Percentiles rank a stretch among this genome's conserved stretches.
phyloP scores from a whole-genome alignment of 2,113 vertebrate species.

The Scomber scombrus region DNA sequence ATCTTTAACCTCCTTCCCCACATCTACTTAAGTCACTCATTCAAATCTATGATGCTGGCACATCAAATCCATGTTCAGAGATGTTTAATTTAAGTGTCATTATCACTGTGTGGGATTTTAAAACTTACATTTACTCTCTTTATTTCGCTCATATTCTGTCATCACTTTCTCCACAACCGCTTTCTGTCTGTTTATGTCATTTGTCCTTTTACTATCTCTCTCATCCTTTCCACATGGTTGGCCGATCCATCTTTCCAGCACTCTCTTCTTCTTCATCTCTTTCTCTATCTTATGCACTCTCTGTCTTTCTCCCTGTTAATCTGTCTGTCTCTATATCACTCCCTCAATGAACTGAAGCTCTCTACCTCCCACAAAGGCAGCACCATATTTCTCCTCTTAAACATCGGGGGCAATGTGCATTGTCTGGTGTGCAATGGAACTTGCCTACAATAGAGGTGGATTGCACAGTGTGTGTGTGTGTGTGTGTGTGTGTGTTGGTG shows the following conservation, averaged over 20 bases:
- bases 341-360: constrained; percentile 81
- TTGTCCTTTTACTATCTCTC: constrained; percentile 14
- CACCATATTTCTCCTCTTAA: constrained; percentile 83
- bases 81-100: not conserved
- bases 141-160: not conserved
- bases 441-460: constrained; percentile 69
- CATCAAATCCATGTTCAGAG: constrained; percentile 19
- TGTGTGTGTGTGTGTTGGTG: constrained; percentile 23
- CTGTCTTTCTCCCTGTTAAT: constrained; percentile 76
- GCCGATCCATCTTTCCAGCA: constrained; percentile 38
- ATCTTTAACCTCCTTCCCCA: constrained; percentile 33
- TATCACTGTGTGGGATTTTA: too few relatives aligned
- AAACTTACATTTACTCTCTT: not conserved
- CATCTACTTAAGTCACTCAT: constrained; percentile 40
- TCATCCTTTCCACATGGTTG: constrained; percentile 26
- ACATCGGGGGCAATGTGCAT: constrained; percentile 70
- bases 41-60: constrained; percentile 17
- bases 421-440: constrained; percentile 74
- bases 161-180: constrained; percentile 9
- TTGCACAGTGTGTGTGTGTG: constrained; percentile 69
- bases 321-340: constrained; percentile 78
- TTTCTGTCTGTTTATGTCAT: not conserved
- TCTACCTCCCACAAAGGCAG: constrained; percentile 82
- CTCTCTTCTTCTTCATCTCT: constrained; percentile 31
- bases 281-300: constrained; percentile 70